Evolutionary conservation across 2,113 vertebrate species (phyloP), one percentile per base, ranked within the genome.

Genomic region (Callithrix jacchus): DNA sequence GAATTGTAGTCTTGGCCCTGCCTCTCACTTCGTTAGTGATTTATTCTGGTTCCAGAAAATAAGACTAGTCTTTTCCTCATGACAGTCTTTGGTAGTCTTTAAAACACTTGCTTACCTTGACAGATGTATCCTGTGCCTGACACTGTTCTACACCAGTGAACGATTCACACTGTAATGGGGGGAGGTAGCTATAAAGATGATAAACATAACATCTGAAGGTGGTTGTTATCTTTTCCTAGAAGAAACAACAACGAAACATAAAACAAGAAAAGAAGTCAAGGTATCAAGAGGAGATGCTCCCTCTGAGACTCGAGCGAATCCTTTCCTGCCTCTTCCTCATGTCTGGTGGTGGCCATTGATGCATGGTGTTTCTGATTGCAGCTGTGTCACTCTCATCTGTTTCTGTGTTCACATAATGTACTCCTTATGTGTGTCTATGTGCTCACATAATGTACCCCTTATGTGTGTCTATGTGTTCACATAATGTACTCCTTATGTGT

Each of bases 221-320:
- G 25, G 37, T 87, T 77, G 21, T 20, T 2, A 86, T 96, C 35
- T 97, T 35, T 80, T 91, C 81, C 76, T 97, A 99, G 32, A 32
- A 64, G 27, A 64, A 64, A 64, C 27, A 64, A 32, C 61, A 64
- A 30, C 27, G 25, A 64, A 64, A 64, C 61, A 64, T 6, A 32
- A 64, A 30, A 64, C 61, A 32, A 6, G 30, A 61, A 30, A 30
- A 27, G 61, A 64, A 64, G 12, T 64, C 61, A 30, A 6, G 61
- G 27, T 64, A 64, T 64, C 27, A 32, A 27, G n/a, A 17, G 23
- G 13, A 0, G 2, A 16, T n/a, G 23, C 49, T 47, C 8, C 47
- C 1, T 66, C 45, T 17, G 35, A 27, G 64, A 35, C 73, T 12
- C 42, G 52, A 40, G 1, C 2, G 8, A 10, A 1, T 4, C 74